These are phyloP conservation scores for Sarcophilus harrisii DNA, from an alignment of 2,797 vertebrate species.

Conservation along the genomic window DNA sequence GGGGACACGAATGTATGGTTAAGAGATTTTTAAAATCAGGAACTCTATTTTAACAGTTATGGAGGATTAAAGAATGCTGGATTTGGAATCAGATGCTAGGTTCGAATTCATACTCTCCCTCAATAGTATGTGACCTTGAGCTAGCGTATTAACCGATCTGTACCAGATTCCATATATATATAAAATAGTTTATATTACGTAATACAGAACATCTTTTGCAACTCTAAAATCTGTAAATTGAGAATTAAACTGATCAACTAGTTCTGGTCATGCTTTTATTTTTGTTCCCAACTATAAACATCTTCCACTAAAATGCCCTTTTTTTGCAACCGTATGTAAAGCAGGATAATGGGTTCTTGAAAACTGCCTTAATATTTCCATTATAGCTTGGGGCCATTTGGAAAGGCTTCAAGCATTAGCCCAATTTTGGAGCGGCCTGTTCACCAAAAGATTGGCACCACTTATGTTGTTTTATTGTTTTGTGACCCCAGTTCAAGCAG, in stretches of 20 bases:
- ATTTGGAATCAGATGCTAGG: neutral
- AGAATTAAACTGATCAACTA: neutral
- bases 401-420: neutral
- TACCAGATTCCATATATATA: neutral
- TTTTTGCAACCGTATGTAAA: neutral
- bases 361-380: neutral
- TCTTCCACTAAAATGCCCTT: neutral
- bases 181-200: neutral
- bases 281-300: neutral
- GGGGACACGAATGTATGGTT: neutral
- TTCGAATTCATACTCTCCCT: neutral
- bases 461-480: neutral
- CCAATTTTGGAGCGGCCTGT: neutral
- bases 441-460: neutral
- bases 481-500: neutral
- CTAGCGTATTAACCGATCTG: neutral
- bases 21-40: neutral
- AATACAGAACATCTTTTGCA: neutral
- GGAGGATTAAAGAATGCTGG: neutral
- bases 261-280: neutral
- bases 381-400: neutral
- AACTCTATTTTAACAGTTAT: neutral
- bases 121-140: neutral
- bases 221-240: neutral
- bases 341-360: neutral